Evolutionary conservation across 2,888 invertebrate genomes (phyloP), one percentile per base, ranked within the genome.

Genomic region (Xestia rhomboidea): DNA sequence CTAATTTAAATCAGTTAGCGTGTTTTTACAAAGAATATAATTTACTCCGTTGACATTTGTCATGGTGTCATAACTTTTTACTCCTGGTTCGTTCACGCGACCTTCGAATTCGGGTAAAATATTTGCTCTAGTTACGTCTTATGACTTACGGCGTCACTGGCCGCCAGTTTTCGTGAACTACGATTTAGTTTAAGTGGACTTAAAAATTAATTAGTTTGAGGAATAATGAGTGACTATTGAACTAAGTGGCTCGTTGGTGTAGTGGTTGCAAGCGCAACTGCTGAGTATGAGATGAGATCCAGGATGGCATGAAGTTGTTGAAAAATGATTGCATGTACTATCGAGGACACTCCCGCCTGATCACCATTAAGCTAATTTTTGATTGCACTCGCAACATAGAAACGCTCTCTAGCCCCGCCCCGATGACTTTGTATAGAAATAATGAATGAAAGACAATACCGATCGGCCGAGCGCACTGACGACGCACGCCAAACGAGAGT

Each of bases 11-110:
- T 85, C 73, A 71, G 76, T 87, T 77, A 38, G 54, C 76, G 74
- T 74, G 71, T 69, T 72, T n/a, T 73, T 57, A 75, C 54, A 51
- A 66, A 54, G 46, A 62, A 44, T 11, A 76, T 85, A 74, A 80
- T 73, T 79, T 82, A 73, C 76, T 63, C 51, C 44, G 62, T 73
- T 81, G 79, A 77, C 74, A 79, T 81, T 82, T 73, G 73, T 67
- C 66, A 34, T 57, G 30, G 84, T 84, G 84, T 78, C 78, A 87
- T 87, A 84, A 86, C 79, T 74, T 67, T 85, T 71, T 73, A 64
- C 60, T 66, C 67, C 68, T 74, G 49, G 78, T 82, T 82, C 62
- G 77, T 64, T 68, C 69, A 84, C 81, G 77, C 80, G 87, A 86
- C 89, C 81, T 83, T 84, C 77, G 57, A 63, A 81, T 69, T 85